Evolutionary conservation across 2,888 invertebrate species (phyloP), one percentile per base, ranked within the genome.

Genomic region (Lissonota sp.): DNA sequence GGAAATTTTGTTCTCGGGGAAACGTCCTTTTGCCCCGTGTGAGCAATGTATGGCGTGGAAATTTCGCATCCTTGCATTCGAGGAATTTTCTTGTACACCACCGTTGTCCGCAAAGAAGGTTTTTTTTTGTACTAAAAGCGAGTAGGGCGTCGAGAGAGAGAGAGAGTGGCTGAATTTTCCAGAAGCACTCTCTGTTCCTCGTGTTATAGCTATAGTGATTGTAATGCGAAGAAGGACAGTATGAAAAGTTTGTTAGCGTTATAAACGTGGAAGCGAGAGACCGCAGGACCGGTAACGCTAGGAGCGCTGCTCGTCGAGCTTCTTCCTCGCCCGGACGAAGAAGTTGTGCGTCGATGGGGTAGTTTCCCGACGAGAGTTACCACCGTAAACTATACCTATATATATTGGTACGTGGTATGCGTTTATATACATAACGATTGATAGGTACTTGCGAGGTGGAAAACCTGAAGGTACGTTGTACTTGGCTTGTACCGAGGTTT

Each of bases 111-210:
- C 62, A 63, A 71, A 67, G 70, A 58, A 71, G 60, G 51, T 57
- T 57, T 63, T 57, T n/a, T 53, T 46, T 40, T 8, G 49, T 6
- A 0, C 49, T 26, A 3, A 26, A 26, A 26, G 26, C 26, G 26
- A 1, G 26, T 26, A 2, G 26, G 3, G 26, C 26, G 26, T 26
- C 3, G 26, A 3, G 26, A 26, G 26, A n/a, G 26, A 3, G 26
- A 26, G 26, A n/a, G 70, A 67, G 71, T 53, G 69, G 60, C 26
- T 73, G 75, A 69, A 69, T 75, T 75, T 82, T 73, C 69, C 58
- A 39, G 40, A 49, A 55, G 39, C 70, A 66, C 12, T 66, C 60
- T 58, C 16, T 58, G 71, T 70, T 57, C 55, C 40, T 16, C 37
- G 53, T 10, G 0, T 6, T 6, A 12, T 12, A 14, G 14, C 4